A percentile compares a stretch with the other conserved stretches of the same genome.
Evolutionary conservation across 2,888 invertebrate species (phyloP).

Genomic region (Diarsia mendica): DNA sequence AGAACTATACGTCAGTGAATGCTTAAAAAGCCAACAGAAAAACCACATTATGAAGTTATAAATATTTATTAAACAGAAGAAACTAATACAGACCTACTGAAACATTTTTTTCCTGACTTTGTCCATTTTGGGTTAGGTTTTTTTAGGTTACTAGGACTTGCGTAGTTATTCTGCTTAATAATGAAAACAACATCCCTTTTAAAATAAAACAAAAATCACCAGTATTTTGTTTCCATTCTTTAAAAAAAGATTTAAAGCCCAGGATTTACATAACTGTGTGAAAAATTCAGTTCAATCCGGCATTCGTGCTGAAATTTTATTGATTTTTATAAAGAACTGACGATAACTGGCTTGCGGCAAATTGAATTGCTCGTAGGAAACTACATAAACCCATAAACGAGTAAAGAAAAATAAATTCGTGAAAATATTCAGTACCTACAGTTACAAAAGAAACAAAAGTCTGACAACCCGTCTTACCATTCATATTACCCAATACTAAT

Average conservation of each 20-base stretch:
- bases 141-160: neutral
- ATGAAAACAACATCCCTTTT: neutral
- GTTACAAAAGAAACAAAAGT: neutral
- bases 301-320: constrained; percentile 25
- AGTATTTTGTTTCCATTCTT: neutral
- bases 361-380: constrained; percentile 33
- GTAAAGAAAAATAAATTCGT: constrained; percentile 3
- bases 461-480: too few species aligned
- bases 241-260: constrained; percentile 2
- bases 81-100: too few species aligned
- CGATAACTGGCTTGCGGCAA: constrained; percentile 28
- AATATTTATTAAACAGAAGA: too few species aligned
- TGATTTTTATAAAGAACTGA: constrained; percentile 36
- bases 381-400: constrained; percentile 12
- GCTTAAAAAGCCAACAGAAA: too few species aligned
- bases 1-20: too few species aligned
- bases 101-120: too few species aligned
- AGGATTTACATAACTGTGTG: constrained; percentile 20
- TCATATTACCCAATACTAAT: too few species aligned
- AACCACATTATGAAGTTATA: too few species aligned
- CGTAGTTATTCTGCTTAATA: neutral
- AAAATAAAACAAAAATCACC: neutral
- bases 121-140: too few species aligned
- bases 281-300: too few species aligned
- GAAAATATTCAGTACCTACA: neutral